A percentile compares a stretch with the other conserved stretches of the same genome.
phyloP scores from a whole-genome alignment of 2,113 vertebrate species.

The Siniperca knerii region DNA sequence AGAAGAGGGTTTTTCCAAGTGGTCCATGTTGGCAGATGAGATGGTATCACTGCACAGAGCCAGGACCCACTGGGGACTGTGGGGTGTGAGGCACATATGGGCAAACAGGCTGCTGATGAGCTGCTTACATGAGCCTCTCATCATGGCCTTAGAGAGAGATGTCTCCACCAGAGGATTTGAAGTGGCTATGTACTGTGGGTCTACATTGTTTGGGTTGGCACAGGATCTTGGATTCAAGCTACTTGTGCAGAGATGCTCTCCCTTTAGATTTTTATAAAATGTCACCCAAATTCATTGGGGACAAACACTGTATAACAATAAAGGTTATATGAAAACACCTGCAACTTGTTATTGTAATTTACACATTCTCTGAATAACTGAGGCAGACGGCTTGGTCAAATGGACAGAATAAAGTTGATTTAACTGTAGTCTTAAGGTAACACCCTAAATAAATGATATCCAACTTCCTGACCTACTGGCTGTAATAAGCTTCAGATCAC shows the following conservation, averaged over 20 bases:
- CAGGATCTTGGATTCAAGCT: slow-evolving; percentile 40
- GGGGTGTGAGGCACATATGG: slow-evolving; percentile 84
- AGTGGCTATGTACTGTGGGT: slow-evolving; percentile 45
- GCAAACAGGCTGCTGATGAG: slow-evolving; percentile 82
- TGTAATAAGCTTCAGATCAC: slow-evolving; percentile 71
- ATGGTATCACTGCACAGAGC: slow-evolving; percentile 81
- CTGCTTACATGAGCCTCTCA: slow-evolving; percentile 80
- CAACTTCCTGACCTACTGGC: slow-evolving; percentile 72
- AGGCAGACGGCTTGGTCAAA: slow-evolving; percentile 57
- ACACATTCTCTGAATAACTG: slow-evolving; percentile 60
- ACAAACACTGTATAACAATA: slow-evolving; percentile 22
- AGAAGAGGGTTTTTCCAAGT: slow-evolving; percentile 62
- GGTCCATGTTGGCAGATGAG: slow-evolving; percentile 79
- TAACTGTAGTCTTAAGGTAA: slow-evolving; percentile 75
- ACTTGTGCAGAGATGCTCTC: slow-evolving; percentile 22
- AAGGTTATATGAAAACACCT: slow-evolving; percentile 28
- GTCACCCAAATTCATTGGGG: background rate
- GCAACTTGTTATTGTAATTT: slow-evolving; percentile 59
- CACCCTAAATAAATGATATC: slow-evolving; percentile 69
- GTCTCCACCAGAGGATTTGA: slow-evolving; percentile 65
- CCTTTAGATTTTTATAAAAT: slow-evolving; percentile 23
- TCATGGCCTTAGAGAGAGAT: slow-evolving; percentile 67
- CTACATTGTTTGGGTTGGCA: slow-evolving; percentile 63
- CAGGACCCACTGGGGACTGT: slow-evolving; percentile 78
- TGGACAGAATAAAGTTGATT: slow-evolving; percentile 75